A percentile compares a stretch with the other conserved stretches of the same genome.
Evolutionary conservation across 2,888 invertebrate genomes (phyloP).

Genomic region (Eurytoma adleriae): DNA sequence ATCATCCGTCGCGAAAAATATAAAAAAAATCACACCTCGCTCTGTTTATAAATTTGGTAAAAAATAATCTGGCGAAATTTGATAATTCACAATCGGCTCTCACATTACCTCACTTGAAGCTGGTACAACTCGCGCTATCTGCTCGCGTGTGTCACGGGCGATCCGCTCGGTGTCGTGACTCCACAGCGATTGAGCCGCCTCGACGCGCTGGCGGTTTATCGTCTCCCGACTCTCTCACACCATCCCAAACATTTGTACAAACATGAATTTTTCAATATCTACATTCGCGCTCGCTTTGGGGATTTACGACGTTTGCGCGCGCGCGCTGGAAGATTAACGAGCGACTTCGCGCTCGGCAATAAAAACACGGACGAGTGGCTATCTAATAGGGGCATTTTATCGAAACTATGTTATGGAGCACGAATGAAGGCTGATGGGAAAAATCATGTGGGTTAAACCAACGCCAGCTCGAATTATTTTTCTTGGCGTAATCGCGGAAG

Average conservation of each 20-base stretch:
- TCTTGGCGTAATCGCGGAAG: no score
- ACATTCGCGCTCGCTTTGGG: background rate
- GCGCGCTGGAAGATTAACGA: conserved; percentile 33
- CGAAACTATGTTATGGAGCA: background rate
- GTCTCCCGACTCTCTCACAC: background rate
- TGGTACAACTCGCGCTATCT: background rate
- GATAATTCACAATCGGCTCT: background rate
- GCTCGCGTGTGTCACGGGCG: background rate
- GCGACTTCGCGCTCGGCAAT: conserved; percentile 4
- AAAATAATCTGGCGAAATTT: no score
- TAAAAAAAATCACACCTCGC: no score
- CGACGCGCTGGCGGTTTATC: conserved; percentile 14
- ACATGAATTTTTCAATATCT: conserved; percentile 42
- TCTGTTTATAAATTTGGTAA: no score
- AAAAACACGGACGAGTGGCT: background rate
- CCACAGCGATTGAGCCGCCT: conserved; percentile 18
- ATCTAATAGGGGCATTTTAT: conserved; percentile 35
- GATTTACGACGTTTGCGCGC: conserved; percentile 36
- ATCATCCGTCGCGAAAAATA: no score
- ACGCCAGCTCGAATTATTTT: no score
- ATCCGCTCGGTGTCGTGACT: conserved; percentile 23
- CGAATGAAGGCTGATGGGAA: background rate
- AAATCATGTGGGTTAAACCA: no score
- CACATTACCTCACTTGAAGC: conserved; percentile 8
- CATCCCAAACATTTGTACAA: conserved; percentile 40